A percentile compares a stretch with the other conserved stretches of the same genome.
These are phyloP conservation scores for Caenorhabditis becei DNA, from an alignment of 2,888 invertebrate genomes.

Conservation along the genomic window DNA sequence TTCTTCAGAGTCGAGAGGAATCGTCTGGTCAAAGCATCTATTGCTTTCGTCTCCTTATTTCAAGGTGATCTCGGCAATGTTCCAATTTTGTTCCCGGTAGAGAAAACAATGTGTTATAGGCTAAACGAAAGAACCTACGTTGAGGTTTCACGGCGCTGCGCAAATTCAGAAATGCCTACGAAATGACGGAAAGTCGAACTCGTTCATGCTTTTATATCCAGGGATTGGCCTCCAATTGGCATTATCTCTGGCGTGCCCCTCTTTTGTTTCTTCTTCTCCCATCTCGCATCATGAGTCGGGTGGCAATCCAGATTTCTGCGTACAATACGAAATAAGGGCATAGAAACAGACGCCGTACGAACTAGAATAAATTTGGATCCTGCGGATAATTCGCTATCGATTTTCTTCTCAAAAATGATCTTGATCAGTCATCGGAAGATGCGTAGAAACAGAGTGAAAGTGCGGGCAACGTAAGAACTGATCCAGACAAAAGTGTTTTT, in stretches of 20 bases:
- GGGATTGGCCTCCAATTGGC: slow-evolving; percentile 33
- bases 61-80: slow-evolving; percentile 11
- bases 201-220: slow-evolving; percentile 45
- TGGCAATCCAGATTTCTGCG: slow-evolving; percentile 56
- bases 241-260: slow-evolving; percentile 45
- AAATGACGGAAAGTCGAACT: slow-evolving; percentile 26
- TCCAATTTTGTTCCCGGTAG: neutral
- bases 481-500: neutral
- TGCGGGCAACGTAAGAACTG: neutral
- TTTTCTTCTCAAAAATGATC: slow-evolving; percentile 22
- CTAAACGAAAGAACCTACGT: neutral
- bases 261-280: slow-evolving; percentile 30
- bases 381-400: slow-evolving; percentile 2
- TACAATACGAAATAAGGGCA: slow-evolving; percentile 44
- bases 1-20: slow-evolving; percentile 20
- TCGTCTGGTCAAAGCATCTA: slow-evolving; percentile 19
- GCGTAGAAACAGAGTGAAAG: neutral
- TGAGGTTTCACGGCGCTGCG: neutral
- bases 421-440: slow-evolving; percentile 2
- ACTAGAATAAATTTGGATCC: slow-evolving; percentile 17
- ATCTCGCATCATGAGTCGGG: slow-evolving; percentile 47
- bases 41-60: slow-evolving; percentile 7
- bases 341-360: slow-evolving; percentile 4
- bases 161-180: neutral
- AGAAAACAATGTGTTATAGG: neutral